These are phyloP conservation scores for Hoplodrina ambigua DNA, from an alignment of 2,888 invertebrate genomes.

Conservation along the genomic window DNA sequence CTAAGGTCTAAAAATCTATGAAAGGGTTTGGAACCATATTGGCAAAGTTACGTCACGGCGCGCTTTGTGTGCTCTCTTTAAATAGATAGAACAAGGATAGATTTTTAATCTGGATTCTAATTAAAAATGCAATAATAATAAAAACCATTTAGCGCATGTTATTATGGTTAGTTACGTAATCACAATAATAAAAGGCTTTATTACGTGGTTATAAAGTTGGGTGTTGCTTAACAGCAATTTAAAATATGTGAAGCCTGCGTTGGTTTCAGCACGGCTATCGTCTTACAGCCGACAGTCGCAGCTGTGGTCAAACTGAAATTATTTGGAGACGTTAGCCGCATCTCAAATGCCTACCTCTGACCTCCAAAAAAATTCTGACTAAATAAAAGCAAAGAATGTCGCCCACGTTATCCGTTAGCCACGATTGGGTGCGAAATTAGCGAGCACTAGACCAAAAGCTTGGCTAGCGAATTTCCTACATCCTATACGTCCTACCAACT, in stretches of 20 bases:
- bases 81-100: too few relatives aligned
- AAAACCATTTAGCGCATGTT: too few relatives aligned
- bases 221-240: slow-evolving; percentile 5
- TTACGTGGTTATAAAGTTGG: not conserved
- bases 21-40: too few relatives aligned
- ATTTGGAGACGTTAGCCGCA: slow-evolving; percentile 61
- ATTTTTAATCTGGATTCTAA: too few relatives aligned
- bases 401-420: slow-evolving; percentile 82
- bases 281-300: slow-evolving; percentile 5
- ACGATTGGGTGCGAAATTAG: slow-evolving; percentile 87
- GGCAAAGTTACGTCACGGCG: too few relatives aligned
- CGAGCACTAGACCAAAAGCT: slow-evolving; percentile 85
- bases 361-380: slow-evolving; percentile 67
- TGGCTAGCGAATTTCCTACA: slow-evolving; percentile 86
- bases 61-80: too few relatives aligned
- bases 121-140: too few relatives aligned
- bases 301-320: slow-evolving; percentile 34
- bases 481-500: slow-evolving; percentile 68
- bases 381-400: slow-evolving; percentile 80
- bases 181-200: not conserved
- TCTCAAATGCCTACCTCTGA: slow-evolving; percentile 62
- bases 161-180: not conserved
- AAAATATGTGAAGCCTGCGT: not conserved
- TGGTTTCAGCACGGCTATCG: slow-evolving; percentile 2
- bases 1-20: too few relatives aligned